phyloP scores from a whole-genome alignment of 35 echinoderm and acorn worm species.

The Heliocidaris tuberculata region DNA sequence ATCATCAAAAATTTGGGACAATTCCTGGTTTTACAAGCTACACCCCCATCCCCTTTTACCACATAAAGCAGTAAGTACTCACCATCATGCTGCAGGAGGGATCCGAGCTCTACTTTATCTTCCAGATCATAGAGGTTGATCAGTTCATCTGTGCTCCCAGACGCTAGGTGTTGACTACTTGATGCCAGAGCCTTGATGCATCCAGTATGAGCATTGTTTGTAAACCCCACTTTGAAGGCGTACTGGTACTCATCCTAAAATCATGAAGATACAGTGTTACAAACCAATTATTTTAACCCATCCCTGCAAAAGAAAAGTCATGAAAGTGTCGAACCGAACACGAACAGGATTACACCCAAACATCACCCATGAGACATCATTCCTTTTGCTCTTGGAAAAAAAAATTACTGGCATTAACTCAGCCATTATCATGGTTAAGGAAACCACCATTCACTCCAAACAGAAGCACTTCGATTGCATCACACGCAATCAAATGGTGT shows the following conservation, averaged over 20 bases:
- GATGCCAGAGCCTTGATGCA: slow-evolving; percentile 75
- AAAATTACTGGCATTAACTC: too few relatives aligned
- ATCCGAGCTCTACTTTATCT: slow-evolving; percentile 77
- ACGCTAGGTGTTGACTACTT: slow-evolving; percentile 68
- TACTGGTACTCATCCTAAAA: slow-evolving; percentile 43
- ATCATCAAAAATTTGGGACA: too few relatives aligned
- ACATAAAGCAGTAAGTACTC: neutral
- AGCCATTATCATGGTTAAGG: neutral
- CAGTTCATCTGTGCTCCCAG: slow-evolving; percentile 93
- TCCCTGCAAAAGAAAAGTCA: too few relatives aligned
- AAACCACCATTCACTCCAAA: too few relatives aligned
- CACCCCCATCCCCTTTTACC: too few relatives aligned
- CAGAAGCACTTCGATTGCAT: too few relatives aligned
- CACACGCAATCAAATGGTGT: neutral
- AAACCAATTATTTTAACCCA: neutral
- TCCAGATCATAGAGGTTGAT: slow-evolving; percentile 86
- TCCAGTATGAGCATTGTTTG: slow-evolving; percentile 94
- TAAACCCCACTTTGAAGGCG: slow-evolving; percentile 62
- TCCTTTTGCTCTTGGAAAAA: neutral
- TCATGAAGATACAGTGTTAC: neutral
- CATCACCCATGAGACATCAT: neutral
- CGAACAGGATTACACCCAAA: neutral
- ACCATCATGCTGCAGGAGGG: slow-evolving; percentile 90
- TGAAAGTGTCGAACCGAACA: neutral
- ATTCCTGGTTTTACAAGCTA: too few relatives aligned